phyloP scores from a whole-genome alignment of 2,888 invertebrate genomes.

The Atethmia centrago region DNA sequence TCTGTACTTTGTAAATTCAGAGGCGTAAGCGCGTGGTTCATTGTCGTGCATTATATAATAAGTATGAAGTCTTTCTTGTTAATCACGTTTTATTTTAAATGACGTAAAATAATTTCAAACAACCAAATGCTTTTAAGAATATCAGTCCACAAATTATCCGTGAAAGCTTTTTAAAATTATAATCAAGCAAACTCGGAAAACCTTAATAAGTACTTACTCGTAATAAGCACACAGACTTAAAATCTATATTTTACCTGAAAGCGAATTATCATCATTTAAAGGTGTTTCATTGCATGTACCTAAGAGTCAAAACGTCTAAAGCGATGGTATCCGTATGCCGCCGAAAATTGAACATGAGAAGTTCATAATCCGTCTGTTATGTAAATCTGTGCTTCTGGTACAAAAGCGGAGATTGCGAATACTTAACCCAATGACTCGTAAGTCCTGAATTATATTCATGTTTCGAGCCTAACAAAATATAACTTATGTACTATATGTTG shows the following conservation, averaged over 20 bases:
- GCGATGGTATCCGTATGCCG: not conserved
- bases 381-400: conserved; percentile 13
- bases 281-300: not conserved
- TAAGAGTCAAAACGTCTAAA: conserved; percentile 1
- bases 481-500: conserved; percentile 26
- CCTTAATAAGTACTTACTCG: no score
- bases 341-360: conserved; percentile 1
- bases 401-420: conserved; percentile 40
- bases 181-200: no score
- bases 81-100: no score
- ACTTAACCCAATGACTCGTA: conserved; percentile 27
- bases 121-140: no score
- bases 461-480: conserved; percentile 34
- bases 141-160: no score
- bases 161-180: no score
- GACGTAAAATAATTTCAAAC: no score
- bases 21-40: not conserved
- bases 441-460: conserved; percentile 28
- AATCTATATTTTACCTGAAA: not conserved
- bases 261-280: not conserved
- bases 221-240: no score
- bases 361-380: conserved; percentile 10
- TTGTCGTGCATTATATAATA: no score
- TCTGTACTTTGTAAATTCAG: not conserved
- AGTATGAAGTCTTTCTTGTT: not conserved